Base-by-base conservation (phyloP, 2,113 vertebrate genomes). In the Eidolon helvum region DNA sequence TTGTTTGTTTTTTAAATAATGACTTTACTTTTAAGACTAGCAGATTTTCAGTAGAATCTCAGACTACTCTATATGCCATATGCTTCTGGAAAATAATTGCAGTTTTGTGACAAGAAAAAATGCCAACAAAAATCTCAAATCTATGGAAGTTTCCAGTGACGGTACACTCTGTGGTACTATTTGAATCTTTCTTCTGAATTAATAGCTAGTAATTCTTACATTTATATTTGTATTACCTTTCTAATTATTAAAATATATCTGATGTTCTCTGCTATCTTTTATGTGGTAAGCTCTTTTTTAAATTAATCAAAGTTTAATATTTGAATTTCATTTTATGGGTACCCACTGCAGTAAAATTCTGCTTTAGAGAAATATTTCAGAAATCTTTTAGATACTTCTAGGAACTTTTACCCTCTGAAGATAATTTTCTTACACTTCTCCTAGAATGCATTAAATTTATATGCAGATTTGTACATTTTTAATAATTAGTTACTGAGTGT, bases 351-450 rank as follows among this genome's bases (percentile, higher is more conserved):
- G n/a, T 65, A 87, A n/a, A 30, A 30, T 71, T 96, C 61, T 57
- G 35, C 50, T 18, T 0, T 33, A 63, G 30, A 71, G 38, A 83
- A 3, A 35, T 35, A 33, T 61, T 69, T 83, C 19, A 90, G 18
- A 22, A 85, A 43, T 24, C 2, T 45, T 88, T 77, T 79, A 30
- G 53, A 33, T 59, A 55, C 19, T 82, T 65, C 7, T 82, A 15
- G 65, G 40, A 0, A 7, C 50, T 83, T 61, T 74, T 22, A 77
- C 9, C 35, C 53, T 30, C 93, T 16, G 2, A 35, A 93, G 90
- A 59, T 19, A 96, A 4, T 16, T 94, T 53, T 98, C 95, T 90
- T 50, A 72, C 33, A 88, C 2, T 53, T 91, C 79, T 87, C n/a
- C 28, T 35, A 28, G 21, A 35, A 57, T 59, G 8, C 57, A 68